Base-by-base conservation (phyloP, 2,888 invertebrate genomes). In the Cantharis flavilabris region DNA sequence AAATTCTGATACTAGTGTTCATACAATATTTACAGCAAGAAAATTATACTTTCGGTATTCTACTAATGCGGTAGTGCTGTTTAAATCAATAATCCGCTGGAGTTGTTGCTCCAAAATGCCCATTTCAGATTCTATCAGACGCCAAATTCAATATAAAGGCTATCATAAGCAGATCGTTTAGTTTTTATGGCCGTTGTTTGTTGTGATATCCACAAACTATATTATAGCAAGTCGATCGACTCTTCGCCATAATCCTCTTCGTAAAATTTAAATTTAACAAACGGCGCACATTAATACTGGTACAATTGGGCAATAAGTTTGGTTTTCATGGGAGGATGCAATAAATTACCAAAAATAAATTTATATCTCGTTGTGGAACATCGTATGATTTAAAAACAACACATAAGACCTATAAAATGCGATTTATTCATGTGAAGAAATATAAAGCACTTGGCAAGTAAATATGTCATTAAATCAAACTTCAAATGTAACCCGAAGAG, bases 141-240 rank as follows among this genome's bases (percentile, higher is more conserved):
- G 70, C 73, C 73, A 71, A 70, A 76, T 63, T 76, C 72, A 65
- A 70, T 70, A 70, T 65, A 73, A 76, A 62, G 69, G 69, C 69
- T 64, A 76, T 73, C 73, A 73, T 76, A 72, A 76, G 75, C 33
- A 70, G 70, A 75, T 75, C 70, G 75, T 75, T 75, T 75, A 65
- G 67, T 70, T 73, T 77, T 77, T 77, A 77, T 74, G 71, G 71
- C 62, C 49, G 72, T 74, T 77, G 64, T 71, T 76, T 73, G 77
- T 77, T 70, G 69, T 71, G 49, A 77, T 77, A 67, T 67, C 23
- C n/a, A 49, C 49, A 49, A 49, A 49, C 49, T n/a, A 49, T 49
- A n/a, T 7, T n/a, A 49, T n/a, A 49, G n/a, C 4, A 49, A 49
- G 49, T 49, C 49, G 49, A 49, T 49, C n/a, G 49, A 49, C n/a